A percentile compares a stretch with the other conserved stretches of the same genome.
Evolutionary conservation across 2,888 invertebrate species (phyloP).

Genomic region (Euclidia mi): DNA sequence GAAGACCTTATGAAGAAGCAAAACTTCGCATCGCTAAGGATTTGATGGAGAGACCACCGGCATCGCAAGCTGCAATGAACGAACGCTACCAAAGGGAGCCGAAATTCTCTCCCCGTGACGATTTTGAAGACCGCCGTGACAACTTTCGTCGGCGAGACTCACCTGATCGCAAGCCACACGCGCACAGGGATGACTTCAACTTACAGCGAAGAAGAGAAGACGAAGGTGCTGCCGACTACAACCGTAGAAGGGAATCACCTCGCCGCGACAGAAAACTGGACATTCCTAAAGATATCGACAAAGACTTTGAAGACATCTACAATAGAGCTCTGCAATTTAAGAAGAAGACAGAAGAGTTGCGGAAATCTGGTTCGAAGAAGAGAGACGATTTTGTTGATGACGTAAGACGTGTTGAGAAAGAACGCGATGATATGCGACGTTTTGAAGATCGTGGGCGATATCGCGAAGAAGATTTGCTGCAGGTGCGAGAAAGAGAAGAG

Average conservation of each 20-base stretch:
- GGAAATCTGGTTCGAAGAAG: constrained; percentile 53
- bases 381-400: constrained; percentile 51
- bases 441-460: constrained; percentile 37
- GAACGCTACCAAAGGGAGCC: constrained; percentile 48
- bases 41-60: constrained; percentile 29
- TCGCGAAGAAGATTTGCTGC: constrained; percentile 39
- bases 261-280: constrained; percentile 50
- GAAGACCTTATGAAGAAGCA: constrained; percentile 58
- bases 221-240: constrained; percentile 49
- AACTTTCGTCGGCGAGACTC: constrained; percentile 35
- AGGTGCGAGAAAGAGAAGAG: constrained; percentile 21
- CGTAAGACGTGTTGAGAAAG: constrained; percentile 38
- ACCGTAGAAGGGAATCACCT: constrained; percentile 47
- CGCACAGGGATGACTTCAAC: constrained; percentile 36
- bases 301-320: constrained; percentile 79
- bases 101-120: constrained; percentile 40
- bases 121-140: constrained; percentile 43
- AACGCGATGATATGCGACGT: constrained; percentile 38
- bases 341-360: constrained; percentile 74
- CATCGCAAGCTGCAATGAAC: constrained; percentile 16
- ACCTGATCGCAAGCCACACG: constrained; percentile 33
- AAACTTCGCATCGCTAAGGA: constrained; percentile 49
- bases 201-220: constrained; percentile 39
- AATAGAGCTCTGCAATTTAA: constrained; percentile 75
- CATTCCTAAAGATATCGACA: constrained; percentile 60